These are phyloP conservation scores for Agrochola circellaris DNA, from an alignment of 2,888 invertebrate species.

Conservation along the genomic window DNA sequence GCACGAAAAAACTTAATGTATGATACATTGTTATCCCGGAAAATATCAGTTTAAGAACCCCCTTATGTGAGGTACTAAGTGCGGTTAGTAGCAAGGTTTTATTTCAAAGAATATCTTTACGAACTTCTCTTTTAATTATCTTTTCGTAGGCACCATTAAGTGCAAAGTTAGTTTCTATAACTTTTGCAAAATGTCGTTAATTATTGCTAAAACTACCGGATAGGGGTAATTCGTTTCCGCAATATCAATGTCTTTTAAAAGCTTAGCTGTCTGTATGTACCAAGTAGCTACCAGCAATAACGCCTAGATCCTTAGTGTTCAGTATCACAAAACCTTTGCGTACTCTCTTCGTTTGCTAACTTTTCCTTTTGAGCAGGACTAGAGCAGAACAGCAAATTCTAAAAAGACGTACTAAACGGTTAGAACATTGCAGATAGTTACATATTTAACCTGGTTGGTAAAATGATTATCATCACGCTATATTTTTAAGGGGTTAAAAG, in stretches of 20 bases:
- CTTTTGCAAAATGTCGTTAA: slow-evolving; percentile 38
- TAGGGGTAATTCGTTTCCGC: slow-evolving; percentile 16
- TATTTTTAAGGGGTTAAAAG: too few relatives aligned
- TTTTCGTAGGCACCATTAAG: slow-evolving; percentile 24
- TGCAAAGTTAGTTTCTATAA: slow-evolving; percentile 41
- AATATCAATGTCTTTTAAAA: slow-evolving; percentile 23
- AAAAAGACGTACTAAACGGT: too few relatives aligned
- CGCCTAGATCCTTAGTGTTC: too few relatives aligned
- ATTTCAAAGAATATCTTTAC: slow-evolving; percentile 29
- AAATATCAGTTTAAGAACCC: background rate
- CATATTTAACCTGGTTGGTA: too few relatives aligned
- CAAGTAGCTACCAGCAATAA: too few relatives aligned
- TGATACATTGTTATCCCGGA: background rate
- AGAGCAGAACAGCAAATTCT: too few relatives aligned
- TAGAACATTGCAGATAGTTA: too few relatives aligned
- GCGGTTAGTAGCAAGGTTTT: slow-evolving; percentile 5
- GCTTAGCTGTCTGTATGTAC: background rate
- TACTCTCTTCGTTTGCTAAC: too few relatives aligned
- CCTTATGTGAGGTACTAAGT: background rate
- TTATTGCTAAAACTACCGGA: slow-evolving; percentile 27
- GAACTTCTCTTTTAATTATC: slow-evolving; percentile 23
- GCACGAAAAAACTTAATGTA: background rate
- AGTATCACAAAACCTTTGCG: too few relatives aligned
- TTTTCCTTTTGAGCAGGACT: too few relatives aligned
- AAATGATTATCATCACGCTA: too few relatives aligned